These are phyloP conservation scores for Centroberyx gerrardi DNA, from an alignment of 2,797 vertebrate species.

Conservation along the genomic window DNA sequence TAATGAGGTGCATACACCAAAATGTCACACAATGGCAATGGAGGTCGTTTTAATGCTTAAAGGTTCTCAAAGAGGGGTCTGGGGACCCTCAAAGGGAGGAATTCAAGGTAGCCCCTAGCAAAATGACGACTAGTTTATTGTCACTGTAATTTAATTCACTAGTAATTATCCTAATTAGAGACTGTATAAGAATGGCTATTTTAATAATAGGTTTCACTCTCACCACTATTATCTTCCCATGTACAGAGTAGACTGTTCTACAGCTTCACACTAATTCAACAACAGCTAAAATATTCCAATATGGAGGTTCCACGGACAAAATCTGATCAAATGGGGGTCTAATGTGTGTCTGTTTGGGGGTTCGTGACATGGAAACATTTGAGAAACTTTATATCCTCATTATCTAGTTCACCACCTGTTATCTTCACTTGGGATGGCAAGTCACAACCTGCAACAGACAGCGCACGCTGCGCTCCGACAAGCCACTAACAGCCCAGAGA, in stretches of 20 bases:
- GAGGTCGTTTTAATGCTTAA: no score
- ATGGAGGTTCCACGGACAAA: neutral
- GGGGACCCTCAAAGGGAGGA: no score
- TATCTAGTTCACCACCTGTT: neutral
- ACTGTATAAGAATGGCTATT: neutral
- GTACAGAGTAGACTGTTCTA: no score
- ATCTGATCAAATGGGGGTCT: neutral
- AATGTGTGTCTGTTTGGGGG: neutral
- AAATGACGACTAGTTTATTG: neutral
- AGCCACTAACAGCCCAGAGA: neutral
- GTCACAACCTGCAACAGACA: constrained; percentile 4
- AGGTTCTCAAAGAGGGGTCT: no score
- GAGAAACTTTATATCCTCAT: neutral
- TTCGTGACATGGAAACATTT: neutral
- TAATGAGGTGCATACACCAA: no score
- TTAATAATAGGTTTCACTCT: neutral
- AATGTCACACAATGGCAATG: no score
- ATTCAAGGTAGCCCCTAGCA: neutral
- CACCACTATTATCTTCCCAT: neutral
- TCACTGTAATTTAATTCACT: neutral
- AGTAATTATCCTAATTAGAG: no score
- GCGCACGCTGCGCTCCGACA: constrained; percentile 17
- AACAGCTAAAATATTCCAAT: no score
- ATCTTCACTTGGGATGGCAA: neutral
- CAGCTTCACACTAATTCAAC: no score